Base-by-base conservation (phyloP, 92 coral and sea anemone species). In the Isaurus tuberculatus region DNA sequence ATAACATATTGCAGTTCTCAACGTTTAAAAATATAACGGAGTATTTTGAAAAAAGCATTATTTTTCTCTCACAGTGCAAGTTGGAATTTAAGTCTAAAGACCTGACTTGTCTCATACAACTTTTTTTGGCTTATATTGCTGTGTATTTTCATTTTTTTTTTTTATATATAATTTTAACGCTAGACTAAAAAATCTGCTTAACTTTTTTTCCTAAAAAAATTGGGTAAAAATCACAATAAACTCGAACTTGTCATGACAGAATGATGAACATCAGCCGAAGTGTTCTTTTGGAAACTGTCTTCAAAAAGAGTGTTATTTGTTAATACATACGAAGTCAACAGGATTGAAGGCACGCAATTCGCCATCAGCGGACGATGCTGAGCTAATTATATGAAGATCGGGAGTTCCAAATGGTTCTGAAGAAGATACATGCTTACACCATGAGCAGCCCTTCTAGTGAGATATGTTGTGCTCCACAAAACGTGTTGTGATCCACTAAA, bases 221-320 rank as follows among this genome's bases (percentile, higher is more conserved):
- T 48, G 55, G 55, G 55, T 48, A 48, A 48, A 37, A 48, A 48
- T 16, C 55, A 48, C 55, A 48, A 48, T 48, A 16, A 67, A 67
- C 72, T 67, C 72, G 72, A 67, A 67, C 44, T 67, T 30, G 72
- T 31, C 72, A 67, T 67, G 72, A 67, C 72, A 67, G 43, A 67
- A 29, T 29, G 72, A 67, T 67, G 72, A 33, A 20, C 19, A 67
- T 30, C 31, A 30, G 31, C 8, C 30, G 42, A 67, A 10, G 42
- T 29, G 72, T 69, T 36, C 74, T 69, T 69, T 69, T 36, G 74
- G 74, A 34, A 69, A 36, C 74, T 69, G 16, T 48, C 55, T 48
- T 48, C 55, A 48, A 48, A 11, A 48, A 1, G 74, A 69, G 51
- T 69, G 74, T 17, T 28, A 69, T 69, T 34, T 69, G 74, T 69